Conservation (phyloP, 2,888 invertebrate species). For the Barypeithes pellucidus region DNA sequence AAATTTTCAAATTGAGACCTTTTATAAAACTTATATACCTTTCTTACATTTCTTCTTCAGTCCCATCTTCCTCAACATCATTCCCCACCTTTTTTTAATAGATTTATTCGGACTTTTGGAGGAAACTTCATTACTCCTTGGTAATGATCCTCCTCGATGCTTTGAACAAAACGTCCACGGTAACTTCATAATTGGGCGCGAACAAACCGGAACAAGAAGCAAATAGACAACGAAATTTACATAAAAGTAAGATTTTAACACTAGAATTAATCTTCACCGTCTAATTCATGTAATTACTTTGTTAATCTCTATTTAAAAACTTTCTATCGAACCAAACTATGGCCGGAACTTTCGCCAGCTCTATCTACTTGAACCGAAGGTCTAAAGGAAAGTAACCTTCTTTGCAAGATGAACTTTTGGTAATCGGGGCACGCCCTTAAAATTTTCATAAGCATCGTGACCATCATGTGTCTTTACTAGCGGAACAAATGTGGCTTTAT, state of each 20-base stretch:
- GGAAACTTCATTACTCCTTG: slow-evolving; percentile 34
- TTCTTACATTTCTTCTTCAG: slow-evolving; percentile 34
- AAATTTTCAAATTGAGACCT: too few relatives aligned
- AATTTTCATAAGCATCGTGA: slow-evolving; percentile 20
- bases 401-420: slow-evolving; percentile 35
- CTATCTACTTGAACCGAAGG: slow-evolving; percentile 32
- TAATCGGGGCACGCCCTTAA: slow-evolving; percentile 30
- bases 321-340: background rate
- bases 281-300: background rate
- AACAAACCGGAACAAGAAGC: too few relatives aligned
- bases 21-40: slow-evolving; percentile 23
- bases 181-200: slow-evolving; percentile 59
- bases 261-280: background rate
- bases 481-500: slow-evolving; percentile 49
- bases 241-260: background rate
- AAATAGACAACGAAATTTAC: too few relatives aligned
- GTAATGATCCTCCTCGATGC: slow-evolving; percentile 52
- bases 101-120: slow-evolving; percentile 26
- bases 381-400: slow-evolving; percentile 45
- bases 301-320: too few relatives aligned
- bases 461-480: slow-evolving; percentile 11
- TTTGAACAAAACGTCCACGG: slow-evolving; percentile 62
- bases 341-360: slow-evolving; percentile 1
- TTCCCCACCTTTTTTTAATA: slow-evolving; percentile 51
- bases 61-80: slow-evolving; percentile 45